Base-by-base conservation (phyloP, 1,140 invertebrate species). In the Wiebesia pumilae region DNA sequence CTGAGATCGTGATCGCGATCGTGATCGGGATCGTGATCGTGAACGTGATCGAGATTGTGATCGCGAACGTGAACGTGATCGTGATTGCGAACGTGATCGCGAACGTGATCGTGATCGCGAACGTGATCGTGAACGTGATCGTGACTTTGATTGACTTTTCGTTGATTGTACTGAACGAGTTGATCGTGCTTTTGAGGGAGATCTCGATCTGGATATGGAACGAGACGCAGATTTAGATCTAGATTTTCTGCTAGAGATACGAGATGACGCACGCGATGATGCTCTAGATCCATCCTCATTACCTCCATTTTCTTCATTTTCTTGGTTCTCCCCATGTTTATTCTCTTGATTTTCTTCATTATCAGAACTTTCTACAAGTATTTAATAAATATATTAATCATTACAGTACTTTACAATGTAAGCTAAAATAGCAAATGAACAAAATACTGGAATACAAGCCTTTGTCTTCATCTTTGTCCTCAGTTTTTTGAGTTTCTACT, bases 381-480 rank as follows among this genome's bases (percentile, higher is more conserved):
- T 43, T 43, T 38, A 27, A 75, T 24, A 75, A 27, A 43, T 43
- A 43, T 12, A 43, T 75, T 75, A 43, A 27, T 62, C 24, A 24
- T 73, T 21, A 38, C 6, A 71, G 6, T 19, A 33, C n/a, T 40
- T 73, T 40, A 6, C 40, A 40, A 0, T 40, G 0, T 73, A 40
- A 2, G 16, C 16, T 73, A 40, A 40, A 40, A 71, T 33, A 12
- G n/a, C 24, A n/a, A 67, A 65, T 14, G 6, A 65, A 54, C 19
- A 54, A 54, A 14, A 54, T 54, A 54, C 51, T 65, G n/a, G 3
- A 81, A 16, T 43, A 62, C 40, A 82, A 69, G 91, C 90, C 91
- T 91, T 92, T 92, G 0, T 92, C 90, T 77, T 92, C 90, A 69
- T 84, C 85, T 88, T 92, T 91, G 43, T 93, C 91, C n/a, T 89